These are phyloP conservation scores for Pterocles burchelli DNA, from an alignment of 2,113 vertebrate genomes.

Conservation along the genomic window DNA sequence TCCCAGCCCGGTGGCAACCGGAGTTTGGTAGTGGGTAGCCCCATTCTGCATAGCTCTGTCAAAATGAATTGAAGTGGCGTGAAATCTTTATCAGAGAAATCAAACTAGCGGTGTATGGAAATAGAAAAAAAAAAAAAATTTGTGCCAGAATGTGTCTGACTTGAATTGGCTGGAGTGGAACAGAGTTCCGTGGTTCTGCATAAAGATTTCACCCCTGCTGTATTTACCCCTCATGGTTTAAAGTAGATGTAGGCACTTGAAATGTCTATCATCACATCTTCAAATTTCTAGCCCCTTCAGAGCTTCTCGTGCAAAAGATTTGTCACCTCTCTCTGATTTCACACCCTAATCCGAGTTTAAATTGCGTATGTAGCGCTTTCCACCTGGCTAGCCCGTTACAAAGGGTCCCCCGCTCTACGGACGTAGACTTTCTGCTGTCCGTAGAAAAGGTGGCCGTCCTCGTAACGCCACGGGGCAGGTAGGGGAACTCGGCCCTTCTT, in stretches of 20 bases:
- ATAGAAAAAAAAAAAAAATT: not conserved
- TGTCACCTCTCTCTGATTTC: conserved; percentile 6
- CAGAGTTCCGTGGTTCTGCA: conserved; percentile 49
- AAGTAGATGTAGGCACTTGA: conserved; percentile 78
- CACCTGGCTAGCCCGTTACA: conserved; percentile 28
- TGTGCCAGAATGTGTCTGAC: conserved; percentile 8
- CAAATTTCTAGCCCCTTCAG: conserved; percentile 68
- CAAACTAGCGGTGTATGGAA: not conserved
- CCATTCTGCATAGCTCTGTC: conserved; percentile 74
- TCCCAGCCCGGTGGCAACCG: not conserved
- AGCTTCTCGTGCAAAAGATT: conserved; percentile 54
- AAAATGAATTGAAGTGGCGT: conserved; percentile 9
- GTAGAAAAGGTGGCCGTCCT: conserved; percentile 45
- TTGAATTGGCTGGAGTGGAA: conserved; percentile 50
- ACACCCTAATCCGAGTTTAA: not conserved
- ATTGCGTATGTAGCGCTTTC: not conserved
- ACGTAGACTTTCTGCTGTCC: conserved; percentile 53
- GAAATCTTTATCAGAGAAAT: conserved; percentile 80
- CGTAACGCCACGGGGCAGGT: conserved; percentile 31
- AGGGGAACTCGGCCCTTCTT: conserved; percentile 49
- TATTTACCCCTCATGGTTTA: conserved; percentile 53
- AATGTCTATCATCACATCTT: conserved; percentile 81
- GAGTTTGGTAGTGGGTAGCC: not conserved
- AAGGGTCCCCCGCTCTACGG: conserved; percentile 47
- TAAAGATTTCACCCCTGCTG: conserved; percentile 78